Base-by-base conservation (phyloP, 2,113 vertebrate species). In the Pollachius pollachius region DNA sequence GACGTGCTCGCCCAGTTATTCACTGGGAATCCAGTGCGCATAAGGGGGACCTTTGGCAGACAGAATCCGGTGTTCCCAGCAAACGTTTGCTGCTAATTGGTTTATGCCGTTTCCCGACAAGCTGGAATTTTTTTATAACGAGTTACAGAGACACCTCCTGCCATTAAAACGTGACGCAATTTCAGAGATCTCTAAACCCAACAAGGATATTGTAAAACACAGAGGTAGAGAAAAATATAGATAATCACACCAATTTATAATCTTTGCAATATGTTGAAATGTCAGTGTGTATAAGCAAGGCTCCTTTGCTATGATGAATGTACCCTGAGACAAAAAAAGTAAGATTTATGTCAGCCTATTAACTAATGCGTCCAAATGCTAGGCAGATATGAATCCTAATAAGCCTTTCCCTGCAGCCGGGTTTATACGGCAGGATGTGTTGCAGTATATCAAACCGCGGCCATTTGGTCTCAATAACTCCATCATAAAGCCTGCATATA, bases 41-140 rank as follows among this genome's bases (percentile, higher is more conserved):
- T 73, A 75, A 79, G 78, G 85, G 77, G 82, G 75, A 78, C 80
- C 78, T 69, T 75, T 48, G 41, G 6, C 41, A 48, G 41, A 48
- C 68, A 74, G 71, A 85, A 85, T 73, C 79, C 77, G 66, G 74
- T 78, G 74, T 84, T 84, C 85, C 85, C 88, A 83, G 75, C 70
- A 79, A 58, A 68, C 79, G 69, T 81, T 79, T 70, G 66, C 76
- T 74, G 82, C 87, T 82, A 88, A 87, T 76, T 62, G 56, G 70
- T 77, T 71, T 78, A 80, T 82, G 74, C 66, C 56, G 71, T 56
- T 15, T 62, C 6, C 2, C 21, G 3, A 72, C 67, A 70, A 61
- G 68, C 17, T 68, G 72, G 73, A 70, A 52, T 62, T 75, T 72
- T 34, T 21, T 25, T 75, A 61, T 62, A 34, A 65, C 58, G 65